phyloP scores from a whole-genome alignment of 2,113 vertebrate genomes.

The Petrocephalus microphthalmus region DNA sequence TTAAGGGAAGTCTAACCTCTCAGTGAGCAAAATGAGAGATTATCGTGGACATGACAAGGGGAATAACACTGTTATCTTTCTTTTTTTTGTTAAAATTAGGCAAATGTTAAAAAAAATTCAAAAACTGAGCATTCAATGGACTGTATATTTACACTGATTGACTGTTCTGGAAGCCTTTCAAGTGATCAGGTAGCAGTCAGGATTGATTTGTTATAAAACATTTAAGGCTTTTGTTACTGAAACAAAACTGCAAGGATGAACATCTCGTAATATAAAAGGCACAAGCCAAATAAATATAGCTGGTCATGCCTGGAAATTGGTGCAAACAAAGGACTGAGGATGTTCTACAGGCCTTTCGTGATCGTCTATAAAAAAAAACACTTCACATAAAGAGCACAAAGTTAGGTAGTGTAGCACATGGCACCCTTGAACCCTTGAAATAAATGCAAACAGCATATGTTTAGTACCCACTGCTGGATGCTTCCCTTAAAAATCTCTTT shows the following conservation, averaged over 20 bases:
- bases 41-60: not conserved
- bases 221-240: not conserved
- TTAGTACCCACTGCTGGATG: not conserved
- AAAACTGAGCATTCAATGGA: not conserved
- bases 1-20: not conserved
- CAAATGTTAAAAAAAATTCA: not conserved
- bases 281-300: not conserved
- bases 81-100: not conserved
- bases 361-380: not conserved
- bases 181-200: not conserved
- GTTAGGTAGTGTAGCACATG: not conserved
- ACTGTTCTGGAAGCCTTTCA: not conserved
- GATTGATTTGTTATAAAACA: not conserved
- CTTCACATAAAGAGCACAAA: not conserved
- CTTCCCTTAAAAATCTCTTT: not conserved
- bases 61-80: not conserved
- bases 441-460: not conserved
- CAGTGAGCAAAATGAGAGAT: not conserved
- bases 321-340: not conserved
- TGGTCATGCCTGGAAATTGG: not conserved
- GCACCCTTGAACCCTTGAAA: not conserved
- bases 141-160: not conserved
- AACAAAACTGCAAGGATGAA: not conserved
- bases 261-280: not conserved
- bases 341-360: not conserved